Evolutionary conservation across 2,888 invertebrate species (phyloP).

Genomic region (Cantharis flavilabris): DNA sequence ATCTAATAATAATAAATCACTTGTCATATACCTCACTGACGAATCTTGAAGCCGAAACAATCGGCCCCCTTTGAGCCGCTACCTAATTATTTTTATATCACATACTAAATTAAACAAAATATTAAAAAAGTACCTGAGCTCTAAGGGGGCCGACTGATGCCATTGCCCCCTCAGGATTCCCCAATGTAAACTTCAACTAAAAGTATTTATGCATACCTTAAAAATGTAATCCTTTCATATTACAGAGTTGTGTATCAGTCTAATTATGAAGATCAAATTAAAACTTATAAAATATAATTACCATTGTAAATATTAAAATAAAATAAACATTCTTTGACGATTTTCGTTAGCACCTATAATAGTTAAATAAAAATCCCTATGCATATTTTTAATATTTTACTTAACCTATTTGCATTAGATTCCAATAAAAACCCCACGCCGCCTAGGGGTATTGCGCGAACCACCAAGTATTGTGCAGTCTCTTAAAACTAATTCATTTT

Average conservation of each 20-base stretch:
- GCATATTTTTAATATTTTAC: too few species aligned
- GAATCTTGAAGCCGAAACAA: neutral
- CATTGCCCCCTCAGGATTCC: neutral
- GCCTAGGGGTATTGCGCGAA: too few species aligned
- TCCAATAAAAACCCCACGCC: too few species aligned
- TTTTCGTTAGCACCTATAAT: neutral
- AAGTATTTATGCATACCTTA: neutral
- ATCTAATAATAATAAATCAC: neutral
- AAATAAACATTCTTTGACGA: neutral
- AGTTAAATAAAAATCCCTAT: neutral
- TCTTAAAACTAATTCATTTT: too few species aligned
- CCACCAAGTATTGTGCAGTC: too few species aligned
- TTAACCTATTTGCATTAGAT: too few species aligned
- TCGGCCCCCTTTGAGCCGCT: neutral
- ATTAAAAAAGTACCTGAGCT: neutral
- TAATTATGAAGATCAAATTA: neutral
- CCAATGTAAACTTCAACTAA: neutral
- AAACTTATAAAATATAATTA: neutral
- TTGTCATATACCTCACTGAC: neutral
- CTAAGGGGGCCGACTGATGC: neutral
- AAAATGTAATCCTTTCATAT: neutral
- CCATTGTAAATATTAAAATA: neutral
- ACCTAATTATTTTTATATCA: neutral
- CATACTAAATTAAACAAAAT: neutral
- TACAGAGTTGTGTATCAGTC: neutral